Evolutionary conservation across 1,140 invertebrate species (phyloP).

Genomic region (Samia ricini): DNA sequence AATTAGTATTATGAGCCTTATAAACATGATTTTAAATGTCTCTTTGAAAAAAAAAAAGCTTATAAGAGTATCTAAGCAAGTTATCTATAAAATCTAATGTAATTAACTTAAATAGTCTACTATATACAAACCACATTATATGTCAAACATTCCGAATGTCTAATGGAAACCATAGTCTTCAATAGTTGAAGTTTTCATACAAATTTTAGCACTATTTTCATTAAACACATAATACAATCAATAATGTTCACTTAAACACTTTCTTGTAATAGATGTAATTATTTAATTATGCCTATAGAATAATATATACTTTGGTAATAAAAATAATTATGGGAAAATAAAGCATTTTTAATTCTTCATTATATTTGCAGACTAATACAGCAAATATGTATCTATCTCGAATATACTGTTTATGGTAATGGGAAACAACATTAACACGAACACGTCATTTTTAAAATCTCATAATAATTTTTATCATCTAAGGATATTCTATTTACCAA

Average conservation of each 20-base stretch:
- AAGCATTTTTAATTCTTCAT: neutral
- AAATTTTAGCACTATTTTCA: neutral
- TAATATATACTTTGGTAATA: neutral
- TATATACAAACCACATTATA: no score
- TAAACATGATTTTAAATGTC: slow-evolving; percentile 33
- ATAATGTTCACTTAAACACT: neutral
- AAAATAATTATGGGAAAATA: neutral
- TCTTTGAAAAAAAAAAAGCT: slow-evolving; percentile 29
- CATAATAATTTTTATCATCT: slow-evolving; percentile 41
- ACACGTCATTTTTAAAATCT: slow-evolving; percentile 30
- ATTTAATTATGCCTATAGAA: no score
- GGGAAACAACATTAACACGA: neutral
- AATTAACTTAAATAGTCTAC: no score
- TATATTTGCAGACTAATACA: no score
- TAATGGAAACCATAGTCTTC: neutral
- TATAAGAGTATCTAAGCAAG: slow-evolving; percentile 21
- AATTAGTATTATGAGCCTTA: slow-evolving; percentile 48
- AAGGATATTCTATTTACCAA: slow-evolving; percentile 41
- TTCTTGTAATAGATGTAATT: neutral
- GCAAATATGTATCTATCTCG: neutral
- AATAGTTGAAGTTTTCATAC: neutral
- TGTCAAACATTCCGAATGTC: slow-evolving; percentile 24
- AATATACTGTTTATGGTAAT: neutral
- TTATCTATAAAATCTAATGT: neutral
- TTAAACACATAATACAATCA: neutral